Conservation (phyloP, 2,888 invertebrate genomes). For the Parasteatoda lunata region DNA sequence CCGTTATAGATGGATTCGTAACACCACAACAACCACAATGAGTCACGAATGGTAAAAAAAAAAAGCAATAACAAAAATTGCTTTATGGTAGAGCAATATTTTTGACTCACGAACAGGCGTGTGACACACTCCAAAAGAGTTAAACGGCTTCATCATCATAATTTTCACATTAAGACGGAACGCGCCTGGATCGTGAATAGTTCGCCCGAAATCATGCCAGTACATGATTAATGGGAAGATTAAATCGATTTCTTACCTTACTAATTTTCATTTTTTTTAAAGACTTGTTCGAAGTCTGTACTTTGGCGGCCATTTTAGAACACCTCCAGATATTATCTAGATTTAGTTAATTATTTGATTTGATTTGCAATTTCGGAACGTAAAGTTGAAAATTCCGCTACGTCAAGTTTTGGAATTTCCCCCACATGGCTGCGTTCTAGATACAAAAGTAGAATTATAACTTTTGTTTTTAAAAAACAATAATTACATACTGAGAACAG, state of each 20-base stretch:
- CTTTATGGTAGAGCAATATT: constrained; percentile 31
- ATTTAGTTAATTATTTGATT: too few relatives aligned
- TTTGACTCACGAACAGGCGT: constrained; percentile 50
- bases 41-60: constrained; percentile 28
- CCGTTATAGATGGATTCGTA: not conserved
- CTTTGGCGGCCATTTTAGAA: constrained; percentile 28
- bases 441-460: too few relatives aligned
- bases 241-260: not conserved
- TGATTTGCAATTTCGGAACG: too few relatives aligned
- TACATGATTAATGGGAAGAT: constrained; percentile 49
- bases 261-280: not conserved
- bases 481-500: too few relatives aligned
- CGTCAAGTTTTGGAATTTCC: too few relatives aligned
- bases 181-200: constrained; percentile 25
- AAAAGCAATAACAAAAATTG: constrained; percentile 14
- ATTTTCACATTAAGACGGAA: constrained; percentile 58
- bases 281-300: not conserved
- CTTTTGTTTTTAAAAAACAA: too few relatives aligned
- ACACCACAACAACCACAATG: constrained; percentile 10
- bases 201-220: constrained; percentile 33
- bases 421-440: too few relatives aligned
- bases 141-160: constrained; percentile 56
- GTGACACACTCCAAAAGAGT: constrained; percentile 24
- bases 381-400: too few relatives aligned
- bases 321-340: not conserved